Base-by-base conservation (phyloP, 2,113 vertebrate species). In the Gadus macrocephalus region DNA sequence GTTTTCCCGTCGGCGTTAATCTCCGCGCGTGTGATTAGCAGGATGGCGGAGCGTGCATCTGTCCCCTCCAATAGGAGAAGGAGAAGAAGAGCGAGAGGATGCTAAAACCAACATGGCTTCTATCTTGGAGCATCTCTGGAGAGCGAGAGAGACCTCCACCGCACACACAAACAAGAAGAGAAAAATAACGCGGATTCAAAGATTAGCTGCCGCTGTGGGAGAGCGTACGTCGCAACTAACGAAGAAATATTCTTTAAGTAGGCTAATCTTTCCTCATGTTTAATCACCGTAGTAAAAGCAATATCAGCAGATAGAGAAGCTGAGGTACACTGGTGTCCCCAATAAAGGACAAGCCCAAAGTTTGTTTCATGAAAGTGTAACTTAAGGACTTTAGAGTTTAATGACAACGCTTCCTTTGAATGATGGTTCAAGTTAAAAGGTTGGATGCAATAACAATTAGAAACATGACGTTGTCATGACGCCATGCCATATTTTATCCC, bases 11-110 rank as follows among this genome's bases (percentile, higher is more conserved):
- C 15, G 1, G 60, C 75, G 80, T 83, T 87, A 89, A 87, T 87
- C 87, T 83, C 70, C 59, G 72, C 75, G 15, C 72, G 85, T 76
- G 76, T 82, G 85, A 88, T 86, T 81, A 88, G 78, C 73, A 49
- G 68, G 80, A 70, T 79, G 74, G 75, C 78, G 67, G 70, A 74
- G 79, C 62, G 60, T 25, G 60, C 22, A 14, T 19, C 31, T 49
- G 42, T 49, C 42, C 42, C 11, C 42, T 49, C 1, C 42, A 14
- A 49, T 2, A 49, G 63, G 42, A 53, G 55, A 70, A 69, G 2
- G 27, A 53, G 59, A 68, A 62, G 55, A 12, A 12, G 56, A 58
- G 74, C 74, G 28, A 20, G 15, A 49, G 28, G 63, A 60, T 60
- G 72, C 68, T 14, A 61, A 73, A 72, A 70, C 77, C 42, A 81